These are phyloP conservation scores for Brachionus manjavacas DNA, from an alignment of 1,140 invertebrate species.

Conservation along the genomic window DNA sequence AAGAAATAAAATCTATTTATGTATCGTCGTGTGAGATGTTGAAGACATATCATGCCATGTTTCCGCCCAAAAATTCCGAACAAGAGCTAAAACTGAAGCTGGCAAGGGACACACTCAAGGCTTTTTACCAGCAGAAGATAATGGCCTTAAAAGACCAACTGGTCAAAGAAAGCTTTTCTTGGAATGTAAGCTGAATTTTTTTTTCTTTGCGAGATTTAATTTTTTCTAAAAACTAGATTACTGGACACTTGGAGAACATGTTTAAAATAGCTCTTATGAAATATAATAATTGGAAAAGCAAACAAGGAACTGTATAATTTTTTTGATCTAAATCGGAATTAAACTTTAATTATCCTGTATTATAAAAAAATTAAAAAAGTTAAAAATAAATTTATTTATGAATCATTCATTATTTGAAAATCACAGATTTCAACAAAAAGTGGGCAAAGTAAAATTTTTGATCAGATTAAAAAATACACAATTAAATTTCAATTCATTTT, in stretches of 20 bases:
- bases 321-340: background rate
- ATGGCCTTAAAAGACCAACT: background rate
- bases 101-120: background rate
- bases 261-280: constrained; percentile 35
- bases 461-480: no score
- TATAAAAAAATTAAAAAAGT: background rate
- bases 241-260: constrained; percentile 30
- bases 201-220: background rate
- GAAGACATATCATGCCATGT: constrained; percentile 2
- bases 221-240: background rate
- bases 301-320: background rate
- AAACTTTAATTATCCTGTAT: background rate
- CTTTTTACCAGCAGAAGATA: constrained; percentile 42
- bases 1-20: constrained; percentile 35
- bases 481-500: no score
- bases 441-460: no score
- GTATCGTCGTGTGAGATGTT: constrained; percentile 28
- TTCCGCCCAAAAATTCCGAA: constrained; percentile 37
- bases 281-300: constrained; percentile 33
- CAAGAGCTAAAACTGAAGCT: constrained; percentile 21
- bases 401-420: no score
- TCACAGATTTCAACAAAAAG: no score
- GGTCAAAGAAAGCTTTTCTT: constrained; percentile 7
- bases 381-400: background rate
- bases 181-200: background rate